Conservation (phyloP, 2,113 vertebrate species). For the Morone saxatilis region DNA sequence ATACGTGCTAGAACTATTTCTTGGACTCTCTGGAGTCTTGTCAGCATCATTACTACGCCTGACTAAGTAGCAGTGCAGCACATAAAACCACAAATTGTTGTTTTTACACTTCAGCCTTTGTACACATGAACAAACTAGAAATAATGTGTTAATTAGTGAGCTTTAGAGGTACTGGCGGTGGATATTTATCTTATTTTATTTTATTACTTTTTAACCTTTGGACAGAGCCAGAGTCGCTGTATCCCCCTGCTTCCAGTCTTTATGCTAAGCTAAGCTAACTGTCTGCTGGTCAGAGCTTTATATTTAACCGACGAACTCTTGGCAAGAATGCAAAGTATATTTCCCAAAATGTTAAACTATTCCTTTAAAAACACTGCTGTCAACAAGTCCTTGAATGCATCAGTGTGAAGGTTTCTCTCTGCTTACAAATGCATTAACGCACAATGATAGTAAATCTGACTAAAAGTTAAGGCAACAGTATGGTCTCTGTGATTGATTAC, state of each 20-base stretch:
- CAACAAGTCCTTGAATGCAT: slow-evolving; percentile 14
- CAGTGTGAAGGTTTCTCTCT: not conserved
- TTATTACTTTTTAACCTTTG: not conserved
- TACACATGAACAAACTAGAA: not conserved
- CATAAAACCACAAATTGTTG: not conserved
- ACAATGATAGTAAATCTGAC: slow-evolving; percentile 1
- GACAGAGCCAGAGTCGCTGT: not conserved
- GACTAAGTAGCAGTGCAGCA: not conserved
- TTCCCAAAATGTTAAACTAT: not conserved
- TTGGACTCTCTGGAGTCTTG: no score
- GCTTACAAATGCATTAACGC: not conserved
- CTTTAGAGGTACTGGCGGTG: not conserved
- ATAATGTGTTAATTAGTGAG: not conserved
- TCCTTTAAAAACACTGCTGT: not conserved
- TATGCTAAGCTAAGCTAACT: not conserved
- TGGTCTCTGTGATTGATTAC: slow-evolving; percentile 3
- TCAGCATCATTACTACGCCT: not conserved
- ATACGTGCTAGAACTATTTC: no score
- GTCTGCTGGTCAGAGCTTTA: not conserved
- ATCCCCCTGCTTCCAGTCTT: not conserved
- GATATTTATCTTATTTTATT: no score
- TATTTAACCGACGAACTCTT: not conserved
- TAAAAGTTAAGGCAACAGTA: not conserved
- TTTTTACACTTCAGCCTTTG: not conserved
- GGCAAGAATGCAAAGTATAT: not conserved